phyloP scores from a whole-genome alignment of 2,113 vertebrate species.

The Phodopus roborovskii region DNA sequence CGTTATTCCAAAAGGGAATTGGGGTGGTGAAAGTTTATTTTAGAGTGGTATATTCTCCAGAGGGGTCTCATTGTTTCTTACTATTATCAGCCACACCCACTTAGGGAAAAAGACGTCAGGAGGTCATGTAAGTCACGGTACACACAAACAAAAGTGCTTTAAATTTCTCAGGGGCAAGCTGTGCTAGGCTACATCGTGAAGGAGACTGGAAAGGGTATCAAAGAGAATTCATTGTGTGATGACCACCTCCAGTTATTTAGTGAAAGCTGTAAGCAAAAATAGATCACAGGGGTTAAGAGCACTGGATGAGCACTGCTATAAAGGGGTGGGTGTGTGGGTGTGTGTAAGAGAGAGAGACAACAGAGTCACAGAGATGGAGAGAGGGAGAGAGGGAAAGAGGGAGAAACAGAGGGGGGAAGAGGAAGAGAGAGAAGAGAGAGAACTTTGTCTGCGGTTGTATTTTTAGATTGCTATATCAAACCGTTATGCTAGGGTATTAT shows the following conservation, averaged over 20 bases:
- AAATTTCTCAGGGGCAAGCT: slow-evolving; percentile 71
- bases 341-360: not conserved
- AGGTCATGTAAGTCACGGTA: slow-evolving; percentile 59
- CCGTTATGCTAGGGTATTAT: slow-evolving; percentile 6
- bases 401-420: not conserved
- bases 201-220: slow-evolving; percentile 66
- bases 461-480: slow-evolving; percentile 34
- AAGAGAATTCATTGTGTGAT: slow-evolving; percentile 70
- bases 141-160: slow-evolving; percentile 65
- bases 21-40: slow-evolving; percentile 69
- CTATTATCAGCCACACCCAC: slow-evolving; percentile 54
- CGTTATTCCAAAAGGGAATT: slow-evolving; percentile 68
- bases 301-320: not conserved
- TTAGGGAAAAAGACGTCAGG: not conserved
- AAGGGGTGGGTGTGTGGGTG: not conserved
- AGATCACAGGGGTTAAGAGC: not conserved
- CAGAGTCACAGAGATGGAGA: not conserved
- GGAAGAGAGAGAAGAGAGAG: not conserved
- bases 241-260: slow-evolving; percentile 63
- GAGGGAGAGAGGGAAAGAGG: not conserved
- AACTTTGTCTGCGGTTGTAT: not conserved
- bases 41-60: slow-evolving; percentile 58
- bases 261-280: slow-evolving; percentile 44
- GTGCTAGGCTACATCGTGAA: slow-evolving; percentile 52
- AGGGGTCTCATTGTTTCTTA: slow-evolving; percentile 58